Evolutionary conservation across 2,888 invertebrate species (phyloP).

Genomic region (Embidobia sp.): DNA sequence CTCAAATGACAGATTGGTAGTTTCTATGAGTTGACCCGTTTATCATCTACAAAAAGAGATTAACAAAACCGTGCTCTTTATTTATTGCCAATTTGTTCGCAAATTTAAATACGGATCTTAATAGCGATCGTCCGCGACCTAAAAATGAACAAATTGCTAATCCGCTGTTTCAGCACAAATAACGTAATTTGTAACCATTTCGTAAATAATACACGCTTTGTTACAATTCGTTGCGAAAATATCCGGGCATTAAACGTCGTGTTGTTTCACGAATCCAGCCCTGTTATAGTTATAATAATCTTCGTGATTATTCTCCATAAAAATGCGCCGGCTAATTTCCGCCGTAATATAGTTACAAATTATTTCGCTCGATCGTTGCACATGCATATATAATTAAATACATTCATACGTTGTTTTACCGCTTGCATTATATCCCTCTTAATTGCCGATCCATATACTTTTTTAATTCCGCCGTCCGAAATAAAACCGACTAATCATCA

Average conservation of each 20-base stretch:
- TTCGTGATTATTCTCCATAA: constrained; percentile 48
- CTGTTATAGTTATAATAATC: constrained; percentile 37
- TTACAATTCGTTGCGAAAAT: constrained; percentile 23
- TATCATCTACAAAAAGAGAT: too few species aligned
- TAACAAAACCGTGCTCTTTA: too few species aligned
- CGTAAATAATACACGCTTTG: constrained; percentile 5
- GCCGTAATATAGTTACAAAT: constrained; percentile 29
- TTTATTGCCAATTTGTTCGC: too few species aligned
- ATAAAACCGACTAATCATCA: too few species aligned
- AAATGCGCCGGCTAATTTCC: constrained; percentile 39
- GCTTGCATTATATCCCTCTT: too few species aligned
- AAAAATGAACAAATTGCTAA: too few species aligned
- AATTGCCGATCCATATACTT: too few species aligned
- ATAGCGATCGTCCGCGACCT: too few species aligned
- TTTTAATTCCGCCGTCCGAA: too few species aligned
- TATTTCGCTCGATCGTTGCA: constrained; percentile 26
- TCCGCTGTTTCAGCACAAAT: constrained; percentile 6
- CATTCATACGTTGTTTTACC: constrained; percentile 14
- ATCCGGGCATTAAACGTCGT: constrained; percentile 20
- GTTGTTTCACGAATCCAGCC: constrained; percentile 31
- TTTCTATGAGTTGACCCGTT: too few species aligned
- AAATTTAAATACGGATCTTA: too few species aligned
- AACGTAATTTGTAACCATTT: constrained; percentile 13
- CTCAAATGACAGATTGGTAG: too few species aligned
- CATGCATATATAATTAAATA: constrained; percentile 33